Conservation (phyloP, 2,888 invertebrate genomes). For the Actias luna region DNA sequence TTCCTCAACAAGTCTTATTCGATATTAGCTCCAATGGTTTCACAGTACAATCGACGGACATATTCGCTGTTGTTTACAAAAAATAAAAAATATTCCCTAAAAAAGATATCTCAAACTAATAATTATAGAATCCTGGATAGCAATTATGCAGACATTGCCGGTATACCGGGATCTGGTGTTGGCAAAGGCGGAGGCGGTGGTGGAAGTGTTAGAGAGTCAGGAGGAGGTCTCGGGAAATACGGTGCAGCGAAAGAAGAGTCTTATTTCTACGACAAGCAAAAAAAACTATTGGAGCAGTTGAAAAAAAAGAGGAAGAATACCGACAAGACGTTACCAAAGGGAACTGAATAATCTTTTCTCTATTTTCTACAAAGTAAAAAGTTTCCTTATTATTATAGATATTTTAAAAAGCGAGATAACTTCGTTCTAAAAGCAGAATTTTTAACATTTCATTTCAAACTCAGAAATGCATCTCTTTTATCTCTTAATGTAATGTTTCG, state of each 20-base stretch:
- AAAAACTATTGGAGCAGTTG: conserved; percentile 50
- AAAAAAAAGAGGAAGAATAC: conserved; percentile 45
- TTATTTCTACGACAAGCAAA: conserved; percentile 58
- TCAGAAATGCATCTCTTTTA: no score
- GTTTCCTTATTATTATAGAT: not conserved
- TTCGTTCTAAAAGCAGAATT: not conserved
- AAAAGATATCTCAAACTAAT: not conserved
- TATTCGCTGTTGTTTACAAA: not conserved
- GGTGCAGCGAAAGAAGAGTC: conserved; percentile 62
- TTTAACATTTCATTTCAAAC: not conserved
- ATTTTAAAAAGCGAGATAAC: not conserved
- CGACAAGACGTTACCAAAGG: not conserved
- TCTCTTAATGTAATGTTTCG: no score
- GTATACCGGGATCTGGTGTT: conserved; percentile 46
- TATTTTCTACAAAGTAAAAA: not conserved
- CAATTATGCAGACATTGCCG: not conserved
- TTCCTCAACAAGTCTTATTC: conserved; percentile 1
- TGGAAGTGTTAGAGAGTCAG: conserved; percentile 54
- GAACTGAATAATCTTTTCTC: conserved; percentile 10
- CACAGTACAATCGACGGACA: not conserved
- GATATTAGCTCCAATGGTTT: not conserved
- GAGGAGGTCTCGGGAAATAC: conserved; percentile 54
- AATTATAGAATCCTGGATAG: not conserved
- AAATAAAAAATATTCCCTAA: not conserved
- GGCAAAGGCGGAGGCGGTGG: conserved; percentile 60